These are phyloP conservation scores for Bradynema listronoti DNA, from an alignment of 1,140 invertebrate species.

Conservation along the genomic window DNA sequence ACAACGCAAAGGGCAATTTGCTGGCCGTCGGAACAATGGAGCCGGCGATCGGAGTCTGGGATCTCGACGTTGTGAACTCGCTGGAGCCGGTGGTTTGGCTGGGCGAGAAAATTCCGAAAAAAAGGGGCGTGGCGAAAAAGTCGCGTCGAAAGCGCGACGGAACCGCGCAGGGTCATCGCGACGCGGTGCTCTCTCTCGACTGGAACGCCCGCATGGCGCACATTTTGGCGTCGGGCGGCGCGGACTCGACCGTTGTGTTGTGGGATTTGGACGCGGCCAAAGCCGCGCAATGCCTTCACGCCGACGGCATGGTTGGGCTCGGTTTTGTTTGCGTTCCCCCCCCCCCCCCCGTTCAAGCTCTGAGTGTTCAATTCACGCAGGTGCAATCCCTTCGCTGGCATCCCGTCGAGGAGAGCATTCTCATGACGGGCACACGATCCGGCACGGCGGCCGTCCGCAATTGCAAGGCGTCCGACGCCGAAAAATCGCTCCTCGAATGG, in stretches of 20 bases:
- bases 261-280: conserved; percentile 81
- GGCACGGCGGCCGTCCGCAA: conserved; percentile 60
- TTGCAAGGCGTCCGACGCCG: conserved; percentile 63
- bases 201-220: conserved; percentile 74
- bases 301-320: no score
- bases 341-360: neutral
- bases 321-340: no score
- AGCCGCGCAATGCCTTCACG: no score
- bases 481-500: conserved; percentile 72
- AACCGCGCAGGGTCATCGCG: conserved; percentile 68
- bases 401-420: conserved; percentile 70
- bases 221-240: conserved; percentile 58
- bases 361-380: conserved; percentile 48
- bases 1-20: conserved; percentile 67
- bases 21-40: conserved; percentile 84
- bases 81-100: conserved; percentile 77
- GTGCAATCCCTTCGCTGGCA: conserved; percentile 82
- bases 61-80: conserved; percentile 81
- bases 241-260: conserved; percentile 76
- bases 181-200: conserved; percentile 80
- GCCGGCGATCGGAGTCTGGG: conserved; percentile 85
- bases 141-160: conserved; percentile 46
- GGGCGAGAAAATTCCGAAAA: conserved; percentile 59
- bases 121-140: conserved; percentile 10
- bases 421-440: conserved; percentile 72